phyloP scores from a whole-genome alignment of 2,113 vertebrate species.

The Corythornis madagascariensis region DNA sequence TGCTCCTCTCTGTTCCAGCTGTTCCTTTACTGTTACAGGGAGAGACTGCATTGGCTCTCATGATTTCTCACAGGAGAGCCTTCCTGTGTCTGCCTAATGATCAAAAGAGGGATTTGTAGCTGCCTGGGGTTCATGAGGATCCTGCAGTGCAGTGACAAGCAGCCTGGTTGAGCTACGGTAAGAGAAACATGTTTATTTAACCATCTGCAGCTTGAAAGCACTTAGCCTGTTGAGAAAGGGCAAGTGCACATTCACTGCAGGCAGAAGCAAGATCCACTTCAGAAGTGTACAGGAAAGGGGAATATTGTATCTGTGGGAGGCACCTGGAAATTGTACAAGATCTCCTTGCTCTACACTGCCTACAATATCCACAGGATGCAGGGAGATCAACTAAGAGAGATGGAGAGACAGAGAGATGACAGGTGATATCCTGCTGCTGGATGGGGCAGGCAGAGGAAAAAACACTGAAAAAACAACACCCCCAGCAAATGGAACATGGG shows the following conservation, averaged over 20 bases:
- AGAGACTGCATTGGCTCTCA: neutral
- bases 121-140: neutral
- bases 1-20: neutral
- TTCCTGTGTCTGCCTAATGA: neutral
- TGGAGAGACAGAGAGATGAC: neutral
- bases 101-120: neutral
- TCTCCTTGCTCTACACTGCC: neutral
- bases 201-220: neutral
- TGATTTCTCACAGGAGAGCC: neutral
- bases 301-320: neutral
- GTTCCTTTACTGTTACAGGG: neutral
- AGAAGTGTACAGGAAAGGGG: neutral
- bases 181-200: neutral
- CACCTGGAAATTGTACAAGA: neutral
- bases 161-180: neutral
- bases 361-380: neutral
- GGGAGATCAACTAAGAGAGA: neutral
- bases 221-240: neutral
- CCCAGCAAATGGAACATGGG: accelerated
- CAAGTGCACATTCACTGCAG: neutral
- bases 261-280: neutral
- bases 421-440: neutral
- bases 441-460: neutral
- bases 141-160: neutral
- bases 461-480: neutral